These are phyloP conservation scores for Odontophorus gujanensis DNA, from an alignment of 2,113 vertebrate species.

Conservation along the genomic window DNA sequence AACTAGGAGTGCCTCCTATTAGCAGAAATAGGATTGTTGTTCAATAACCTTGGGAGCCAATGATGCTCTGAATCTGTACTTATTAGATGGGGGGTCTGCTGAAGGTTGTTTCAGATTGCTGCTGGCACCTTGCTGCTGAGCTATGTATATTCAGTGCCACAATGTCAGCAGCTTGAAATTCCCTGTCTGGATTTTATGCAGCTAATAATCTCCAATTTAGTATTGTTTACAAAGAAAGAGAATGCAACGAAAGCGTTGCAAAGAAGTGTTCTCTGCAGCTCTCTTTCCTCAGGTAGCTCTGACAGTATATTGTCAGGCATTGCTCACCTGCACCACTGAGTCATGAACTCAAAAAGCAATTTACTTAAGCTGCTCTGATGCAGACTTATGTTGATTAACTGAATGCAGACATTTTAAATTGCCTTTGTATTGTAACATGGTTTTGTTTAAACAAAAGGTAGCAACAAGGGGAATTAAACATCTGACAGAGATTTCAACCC, in stretches of 20 bases:
- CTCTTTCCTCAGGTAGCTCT: not conserved
- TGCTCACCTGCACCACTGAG: not conserved
- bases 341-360: not conserved
- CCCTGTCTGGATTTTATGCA: conserved; percentile 62
- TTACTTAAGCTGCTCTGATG: not conserved
- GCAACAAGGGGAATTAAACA: not conserved
- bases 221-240: conserved; percentile 4
- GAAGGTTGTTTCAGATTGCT: conserved; percentile 67
- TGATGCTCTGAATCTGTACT: conserved; percentile 59
- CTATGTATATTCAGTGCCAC: conserved; percentile 69
- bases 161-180: conserved; percentile 75
- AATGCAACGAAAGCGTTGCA: not conserved
- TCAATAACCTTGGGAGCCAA: conserved; percentile 78
- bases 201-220: conserved; percentile 70
- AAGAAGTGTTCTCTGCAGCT: not conserved
- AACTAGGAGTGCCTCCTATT: conserved; percentile 69
- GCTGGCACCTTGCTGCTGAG: conserved; percentile 71
- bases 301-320: not conserved
- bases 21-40: conserved; percentile 71
- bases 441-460: conserved; percentile 27
- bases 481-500: not conserved
- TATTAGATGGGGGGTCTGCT: conserved; percentile 53
- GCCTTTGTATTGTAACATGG: not conserved
- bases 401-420: not conserved
- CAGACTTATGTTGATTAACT: not conserved